Evolutionary conservation across 2,888 invertebrate species (phyloP), one percentile per base, ranked within the genome.

Genomic region (Aquatica leii): DNA sequence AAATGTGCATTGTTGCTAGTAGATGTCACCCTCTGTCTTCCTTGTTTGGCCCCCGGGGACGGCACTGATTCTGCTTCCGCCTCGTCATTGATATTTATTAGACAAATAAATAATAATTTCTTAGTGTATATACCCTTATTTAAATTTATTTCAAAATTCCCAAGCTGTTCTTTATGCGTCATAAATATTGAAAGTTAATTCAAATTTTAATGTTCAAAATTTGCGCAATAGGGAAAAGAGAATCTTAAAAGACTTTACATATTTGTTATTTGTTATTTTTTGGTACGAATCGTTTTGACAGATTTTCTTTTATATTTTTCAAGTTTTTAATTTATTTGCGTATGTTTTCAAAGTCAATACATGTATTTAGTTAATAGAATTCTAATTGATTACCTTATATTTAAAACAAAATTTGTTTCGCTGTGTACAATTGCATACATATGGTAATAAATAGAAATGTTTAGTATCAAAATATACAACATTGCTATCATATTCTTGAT

Each of bases 41-140:
- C 68, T 73, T 69, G 69, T 70, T 70, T 66, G 71, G 65, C 69
- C 70, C 70, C 71, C 59, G 69, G 65, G 68, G 72, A 71, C 61
- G 56, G 66, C 69, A 71, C 73, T 67, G 73, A 68, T 69, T 71
- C 68, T 71, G 71, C 48, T 59, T 57, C 68, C 63, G 60, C 70
- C 71, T 73, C 74, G 71, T 74, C 76, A 78, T 78, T 78, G 78
- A 78, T 80, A 80, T 80, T 80, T 80, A 80, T 80, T 77, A 76
- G 77, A 69, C 72, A 73, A 76, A 79, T 80, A 80, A 80, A 80
- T 79, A 79, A 79, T 77, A 79, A 78, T 79, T 75, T 77, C 76
- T 74, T 67, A 66, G 59, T 60, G 66, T 63, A 68, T 65, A 73
- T 73, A 70, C 77, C 77, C 76, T 78, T 78, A 78, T 77, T 77